These are phyloP conservation scores for Gopherus evgoodei DNA, from an alignment of 2,113 vertebrate genomes.

Conservation along the genomic window DNA sequence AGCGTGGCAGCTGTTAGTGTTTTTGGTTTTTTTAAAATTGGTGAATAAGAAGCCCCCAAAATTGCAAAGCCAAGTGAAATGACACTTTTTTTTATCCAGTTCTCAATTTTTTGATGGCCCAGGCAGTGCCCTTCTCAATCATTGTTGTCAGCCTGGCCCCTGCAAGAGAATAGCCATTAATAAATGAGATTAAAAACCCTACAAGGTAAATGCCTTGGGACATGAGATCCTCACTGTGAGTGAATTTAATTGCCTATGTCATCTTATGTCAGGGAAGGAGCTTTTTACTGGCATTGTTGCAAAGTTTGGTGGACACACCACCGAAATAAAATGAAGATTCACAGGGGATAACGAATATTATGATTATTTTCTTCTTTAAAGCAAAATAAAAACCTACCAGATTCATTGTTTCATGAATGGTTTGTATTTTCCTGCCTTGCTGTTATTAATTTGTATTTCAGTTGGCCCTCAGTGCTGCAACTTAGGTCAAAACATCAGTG, in stretches of 20 bases:
- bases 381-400: not conserved
- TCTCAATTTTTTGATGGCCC: not conserved
- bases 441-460: not conserved
- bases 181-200: not conserved
- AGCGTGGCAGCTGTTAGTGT: not conserved
- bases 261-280: not conserved
- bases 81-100: not conserved
- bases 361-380: not conserved
- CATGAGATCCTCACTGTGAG: not conserved
- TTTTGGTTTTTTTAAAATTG: not conserved
- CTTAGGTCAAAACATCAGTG: no score
- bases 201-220: not conserved
- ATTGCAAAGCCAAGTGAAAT: not conserved
- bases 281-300: not conserved
- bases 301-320: no score
- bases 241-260: not conserved
- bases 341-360: not conserved
- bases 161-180: not conserved
- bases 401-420: not conserved
- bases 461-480: not conserved
- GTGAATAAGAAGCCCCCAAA: not conserved
- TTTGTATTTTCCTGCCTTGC: not conserved
- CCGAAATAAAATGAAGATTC: not conserved
- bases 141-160: not conserved
- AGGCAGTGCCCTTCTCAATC: not conserved